Evolutionary conservation across 2,888 invertebrate species (phyloP).

Genomic region (Drosophila parthenogenetica): DNA sequence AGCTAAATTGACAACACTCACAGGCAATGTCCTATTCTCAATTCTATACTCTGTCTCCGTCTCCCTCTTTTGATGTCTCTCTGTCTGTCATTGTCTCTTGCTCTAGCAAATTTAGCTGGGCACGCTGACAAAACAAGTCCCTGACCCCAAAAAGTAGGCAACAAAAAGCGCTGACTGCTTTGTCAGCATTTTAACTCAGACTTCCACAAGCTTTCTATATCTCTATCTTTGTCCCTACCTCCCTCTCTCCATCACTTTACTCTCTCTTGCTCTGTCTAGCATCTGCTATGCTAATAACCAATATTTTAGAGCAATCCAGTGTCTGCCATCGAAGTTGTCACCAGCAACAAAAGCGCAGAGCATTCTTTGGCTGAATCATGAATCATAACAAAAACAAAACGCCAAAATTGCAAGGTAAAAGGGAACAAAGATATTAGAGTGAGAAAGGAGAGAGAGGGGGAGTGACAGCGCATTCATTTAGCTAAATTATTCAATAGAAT

Average conservation of each 20-base stretch:
- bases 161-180: constrained; percentile 69
- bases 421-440: neutral
- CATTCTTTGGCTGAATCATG: constrained; percentile 54
- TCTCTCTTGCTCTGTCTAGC: neutral
- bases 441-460: neutral
- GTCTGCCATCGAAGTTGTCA: constrained; percentile 59
- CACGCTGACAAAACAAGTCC: constrained; percentile 75
- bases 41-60: constrained; percentile 8
- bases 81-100: constrained; percentile 23
- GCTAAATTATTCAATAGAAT: constrained; percentile 60
- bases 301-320: constrained; percentile 65
- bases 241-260: neutral
- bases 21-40: constrained; percentile 38
- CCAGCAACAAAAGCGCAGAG: constrained; percentile 41
- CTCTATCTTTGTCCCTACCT: neutral
- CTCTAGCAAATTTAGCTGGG: constrained; percentile 49
- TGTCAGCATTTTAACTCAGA: constrained; percentile 60
- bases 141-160: constrained; percentile 79
- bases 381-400: constrained; percentile 44
- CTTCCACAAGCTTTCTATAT: constrained; percentile 6
- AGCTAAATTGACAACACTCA: neutral
- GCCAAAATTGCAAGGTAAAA: constrained; percentile 11
- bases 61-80: constrained; percentile 1
- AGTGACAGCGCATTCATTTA: constrained; percentile 52
- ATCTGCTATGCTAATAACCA: constrained; percentile 70